phyloP scores from a whole-genome alignment of 1,140 invertebrate species.

The Diuraphis noxia region DNA sequence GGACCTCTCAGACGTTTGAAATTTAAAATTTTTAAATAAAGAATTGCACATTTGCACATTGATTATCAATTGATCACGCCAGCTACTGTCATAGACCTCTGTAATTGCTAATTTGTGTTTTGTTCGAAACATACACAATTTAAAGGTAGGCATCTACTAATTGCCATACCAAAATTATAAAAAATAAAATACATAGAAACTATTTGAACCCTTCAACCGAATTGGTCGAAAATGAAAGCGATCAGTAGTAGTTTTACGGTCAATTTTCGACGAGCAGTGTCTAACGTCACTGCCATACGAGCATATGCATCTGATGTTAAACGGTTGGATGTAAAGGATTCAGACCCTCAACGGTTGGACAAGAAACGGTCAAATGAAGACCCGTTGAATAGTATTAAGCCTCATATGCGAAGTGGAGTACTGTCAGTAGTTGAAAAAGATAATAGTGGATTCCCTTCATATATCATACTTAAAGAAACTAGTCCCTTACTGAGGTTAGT shows the following conservation, averaged over 20 bases:
- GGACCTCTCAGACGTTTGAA: background rate
- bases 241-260: background rate
- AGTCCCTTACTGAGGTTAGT: slow-evolving; percentile 33
- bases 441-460: background rate
- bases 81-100: background rate
- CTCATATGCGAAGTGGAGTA: background rate
- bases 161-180: background rate
- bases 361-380: background rate
- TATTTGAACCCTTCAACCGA: background rate
- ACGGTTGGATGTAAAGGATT: background rate
- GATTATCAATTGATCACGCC: background rate
- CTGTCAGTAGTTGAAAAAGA: background rate
- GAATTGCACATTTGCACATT: background rate
- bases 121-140: background rate
- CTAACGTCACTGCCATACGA: background rate
- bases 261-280: background rate
- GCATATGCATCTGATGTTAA: background rate
- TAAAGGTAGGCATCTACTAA: background rate
- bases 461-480: slow-evolving; percentile 36
- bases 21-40: background rate
- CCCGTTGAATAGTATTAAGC: background rate
- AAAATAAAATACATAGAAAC: background rate
- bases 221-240: slow-evolving; percentile 3
- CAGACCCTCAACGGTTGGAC: background rate
- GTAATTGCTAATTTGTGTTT: background rate